Percentiles rank a stretch among this genome's conserved stretches.
Evolutionary conservation across 2,888 invertebrate species (phyloP).

Genomic region (Oligia strigilis): DNA sequence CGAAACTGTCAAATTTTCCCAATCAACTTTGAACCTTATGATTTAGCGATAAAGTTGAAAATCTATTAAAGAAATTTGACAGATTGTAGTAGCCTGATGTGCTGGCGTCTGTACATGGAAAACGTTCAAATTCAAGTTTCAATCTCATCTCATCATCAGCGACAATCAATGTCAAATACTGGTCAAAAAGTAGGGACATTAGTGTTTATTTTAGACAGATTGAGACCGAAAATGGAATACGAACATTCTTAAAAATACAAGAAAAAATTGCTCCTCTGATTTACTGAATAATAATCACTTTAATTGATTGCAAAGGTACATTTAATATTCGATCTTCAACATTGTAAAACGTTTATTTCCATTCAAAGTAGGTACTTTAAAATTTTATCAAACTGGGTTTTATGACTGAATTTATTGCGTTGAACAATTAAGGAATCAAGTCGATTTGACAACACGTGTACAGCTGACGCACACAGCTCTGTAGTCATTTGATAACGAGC

Average conservation of each 20-base stretch:
- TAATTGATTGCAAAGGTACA: slow-evolving; percentile 7
- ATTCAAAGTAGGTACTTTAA: slow-evolving; percentile 44
- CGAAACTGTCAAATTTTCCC: no score
- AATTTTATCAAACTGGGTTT: slow-evolving; percentile 76
- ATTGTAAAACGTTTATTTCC: slow-evolving; percentile 39
- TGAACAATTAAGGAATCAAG: slow-evolving; percentile 78
- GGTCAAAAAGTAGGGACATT: neutral
- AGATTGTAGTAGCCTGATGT: no score
- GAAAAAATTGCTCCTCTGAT: neutral
- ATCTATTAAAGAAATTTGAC: no score
- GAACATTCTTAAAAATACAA: neutral
- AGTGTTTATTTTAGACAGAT: neutral
- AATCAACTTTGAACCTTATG: no score
- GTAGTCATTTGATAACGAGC: slow-evolving; percentile 65
- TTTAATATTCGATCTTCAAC: slow-evolving; percentile 11
- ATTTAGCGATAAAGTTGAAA: no score
- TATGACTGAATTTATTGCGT: slow-evolving; percentile 78
- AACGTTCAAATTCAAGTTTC: neutral
- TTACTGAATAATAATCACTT: slow-evolving; percentile 3
- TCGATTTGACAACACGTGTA: slow-evolving; percentile 71
- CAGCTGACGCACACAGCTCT: slow-evolving; percentile 65
- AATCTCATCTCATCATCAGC: neutral
- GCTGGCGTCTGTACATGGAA: neutral
- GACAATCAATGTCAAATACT: neutral
- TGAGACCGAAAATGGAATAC: neutral